Evolutionary conservation across 2,113 vertebrate genomes (phyloP).

Genomic region (Cyprinodon variegatus): DNA sequence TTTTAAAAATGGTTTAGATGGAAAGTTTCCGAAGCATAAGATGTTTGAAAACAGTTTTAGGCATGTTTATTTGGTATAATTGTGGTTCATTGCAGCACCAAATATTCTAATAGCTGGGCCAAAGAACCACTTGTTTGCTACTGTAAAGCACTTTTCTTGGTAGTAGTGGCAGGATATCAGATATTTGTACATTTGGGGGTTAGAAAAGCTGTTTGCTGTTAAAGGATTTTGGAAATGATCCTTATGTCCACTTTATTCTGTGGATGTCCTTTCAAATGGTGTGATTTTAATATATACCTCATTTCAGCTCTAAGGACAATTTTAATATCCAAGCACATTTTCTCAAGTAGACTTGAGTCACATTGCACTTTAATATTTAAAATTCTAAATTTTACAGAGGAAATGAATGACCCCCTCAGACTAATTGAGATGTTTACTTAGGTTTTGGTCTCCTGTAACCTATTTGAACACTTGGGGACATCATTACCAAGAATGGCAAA

Average conservation of each 20-base stretch:
- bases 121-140: slow-evolving; percentile 35
- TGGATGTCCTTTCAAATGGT: neutral
- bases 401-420: neutral
- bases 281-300: neutral
- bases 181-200: slow-evolving; percentile 30
- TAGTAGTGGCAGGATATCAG: slow-evolving; percentile 6
- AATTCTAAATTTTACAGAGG: neutral
- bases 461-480: no score
- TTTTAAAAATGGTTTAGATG: slow-evolving; percentile 7
- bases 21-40: neutral
- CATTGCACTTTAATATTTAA: neutral
- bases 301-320: neutral
- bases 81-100: slow-evolving; percentile 34
- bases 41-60: neutral
- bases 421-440: no score
- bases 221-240: slow-evolving; percentile 20
- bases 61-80: slow-evolving; percentile 2
- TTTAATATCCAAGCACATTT: neutral
- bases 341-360: neutral
- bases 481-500: no score
- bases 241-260: neutral
- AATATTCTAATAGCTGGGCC: slow-evolving; percentile 33
- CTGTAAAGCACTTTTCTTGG: slow-evolving; percentile 40
- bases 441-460: no score
- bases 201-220: slow-evolving; percentile 7